Base-by-base conservation (phyloP, 2,113 vertebrate species). In the Choloepus hoffmanni region DNA sequence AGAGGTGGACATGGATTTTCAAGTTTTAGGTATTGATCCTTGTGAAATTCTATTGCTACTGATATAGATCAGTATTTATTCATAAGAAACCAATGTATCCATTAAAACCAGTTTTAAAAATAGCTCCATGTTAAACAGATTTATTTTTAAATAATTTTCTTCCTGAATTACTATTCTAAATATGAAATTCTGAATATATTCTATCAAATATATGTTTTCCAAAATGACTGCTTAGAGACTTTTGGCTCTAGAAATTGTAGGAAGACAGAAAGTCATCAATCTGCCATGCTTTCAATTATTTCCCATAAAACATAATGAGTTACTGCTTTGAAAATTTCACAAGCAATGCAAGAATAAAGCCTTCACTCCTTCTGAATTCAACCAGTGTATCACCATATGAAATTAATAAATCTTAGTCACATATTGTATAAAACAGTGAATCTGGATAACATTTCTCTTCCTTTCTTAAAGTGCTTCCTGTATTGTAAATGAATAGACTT, bases 401-500 rank as follows among this genome's bases (percentile, higher is more conserved):
- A 92, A 93, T 65, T 33, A 70, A 33, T 73, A 73, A 67, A 43
- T 85, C 33, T 82, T 68, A 86, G 82, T 92, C 18, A 77, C 4
- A 1, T 40, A 76, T 16, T 81, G 18, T 63, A 48, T 36, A 92
- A 94, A 92, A 65, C 24, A 48, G 30, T 88, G 53, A 85, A 53
- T 78, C 87, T 76, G 68, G 2, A 67, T 16, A 65, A 30, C 5
- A 67, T 8, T 14, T 55, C 36, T 53, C 8, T 65, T 92, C 26
- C 30, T 60, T 70, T 90, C 48, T 33, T 60, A 89, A 89, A 88
- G 65, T 45, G 11, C 33, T 93, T 82, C 48, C 19, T 70, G 30
- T 40, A 45, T 78, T 82, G 96, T 90, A 84, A 84, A 72, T 60
- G 33, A 94, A 82, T 40, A 81, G 18, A 88, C 94, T 74, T 83